Base-by-base conservation (phyloP, 1,140 invertebrate species). In the Zophobas morio region DNA sequence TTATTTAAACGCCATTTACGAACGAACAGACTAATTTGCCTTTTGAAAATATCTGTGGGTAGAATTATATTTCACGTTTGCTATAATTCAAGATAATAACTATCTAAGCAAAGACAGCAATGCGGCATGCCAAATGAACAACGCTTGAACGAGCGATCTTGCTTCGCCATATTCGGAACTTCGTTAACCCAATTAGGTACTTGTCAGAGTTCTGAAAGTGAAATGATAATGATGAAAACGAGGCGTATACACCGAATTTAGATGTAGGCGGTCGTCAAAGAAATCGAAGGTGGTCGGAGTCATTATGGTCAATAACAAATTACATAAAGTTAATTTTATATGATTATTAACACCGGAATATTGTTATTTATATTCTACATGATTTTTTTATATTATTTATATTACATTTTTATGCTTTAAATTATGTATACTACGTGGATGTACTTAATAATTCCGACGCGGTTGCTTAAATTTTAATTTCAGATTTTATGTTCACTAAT, bases 111-210 rank as follows among this genome's bases (percentile, higher is more conserved):
- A 63, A 63, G 37, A 39, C 32, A 63, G n/a, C 49, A 32, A 8
- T 51, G n/a, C 57, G 57, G 54, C 20, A 6, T 46, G 42, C 42
- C 42, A 51, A 51, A 51, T 51, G 4, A 51, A 20, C 20, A 20
- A 6, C 20, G 49, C 49, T 8, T 51, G 6, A 4, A 51, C 20
- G 20, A 51, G 20, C 49, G 6, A 51, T 51, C 49, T 51, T 51
- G 35, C 57, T 37, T 63, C 35, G 57, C 57, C 57, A 63, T 63
- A 63, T 63, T 63, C 57, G 57, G 34, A 37, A 63, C 35, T 63
- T 63, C 35, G 57, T 63, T 63, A 63, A 63, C 57, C 57, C 57
- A 63, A 63, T 63, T 63, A 63, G 57, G 57, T 8, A 32, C 57
- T 37, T 32, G 57, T 63, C 57, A 39, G 57, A 51, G n/a, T 20